These are phyloP conservation scores for Gallinago media DNA, from an alignment of 2,113 vertebrate genomes.

Conservation along the genomic window DNA sequence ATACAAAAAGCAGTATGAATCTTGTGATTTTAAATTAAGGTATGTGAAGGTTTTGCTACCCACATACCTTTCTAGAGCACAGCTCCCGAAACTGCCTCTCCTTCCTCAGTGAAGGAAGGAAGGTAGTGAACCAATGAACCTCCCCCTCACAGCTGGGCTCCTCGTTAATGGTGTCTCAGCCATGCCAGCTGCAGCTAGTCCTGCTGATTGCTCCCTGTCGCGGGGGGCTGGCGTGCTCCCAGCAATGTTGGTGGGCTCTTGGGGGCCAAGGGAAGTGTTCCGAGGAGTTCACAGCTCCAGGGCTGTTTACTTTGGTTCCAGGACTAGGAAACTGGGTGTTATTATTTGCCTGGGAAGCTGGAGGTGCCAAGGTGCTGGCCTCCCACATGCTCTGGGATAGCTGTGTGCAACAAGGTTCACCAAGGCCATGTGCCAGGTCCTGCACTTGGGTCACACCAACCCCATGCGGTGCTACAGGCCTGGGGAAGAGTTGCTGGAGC, in stretches of 20 bases:
- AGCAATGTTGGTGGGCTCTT: neutral
- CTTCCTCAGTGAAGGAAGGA: neutral
- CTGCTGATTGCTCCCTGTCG: neutral
- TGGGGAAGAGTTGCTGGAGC: no score
- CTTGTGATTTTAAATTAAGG: no score
- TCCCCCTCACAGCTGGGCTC: neutral
- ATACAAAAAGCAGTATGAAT: no score
- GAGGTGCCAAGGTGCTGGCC: neutral
- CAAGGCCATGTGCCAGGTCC: no score
- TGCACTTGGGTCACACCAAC: no score
- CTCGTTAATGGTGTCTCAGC: accelerated
- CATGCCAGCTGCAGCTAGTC: neutral
- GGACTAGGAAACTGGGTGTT: neutral
- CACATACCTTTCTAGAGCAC: neutral
- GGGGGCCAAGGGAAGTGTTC: neutral
- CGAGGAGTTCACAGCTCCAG: neutral
- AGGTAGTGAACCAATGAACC: neutral
- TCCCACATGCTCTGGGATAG: neutral
- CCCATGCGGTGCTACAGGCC: no score
- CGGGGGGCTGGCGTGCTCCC: accelerated
- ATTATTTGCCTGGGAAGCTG: neutral
- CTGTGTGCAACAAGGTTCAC: neutral
- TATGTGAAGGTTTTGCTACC: no score
- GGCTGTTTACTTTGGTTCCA: neutral
- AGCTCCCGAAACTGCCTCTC: neutral